Conservation (phyloP, 2,797 vertebrate species). For the Anguilla marmorata region DNA sequence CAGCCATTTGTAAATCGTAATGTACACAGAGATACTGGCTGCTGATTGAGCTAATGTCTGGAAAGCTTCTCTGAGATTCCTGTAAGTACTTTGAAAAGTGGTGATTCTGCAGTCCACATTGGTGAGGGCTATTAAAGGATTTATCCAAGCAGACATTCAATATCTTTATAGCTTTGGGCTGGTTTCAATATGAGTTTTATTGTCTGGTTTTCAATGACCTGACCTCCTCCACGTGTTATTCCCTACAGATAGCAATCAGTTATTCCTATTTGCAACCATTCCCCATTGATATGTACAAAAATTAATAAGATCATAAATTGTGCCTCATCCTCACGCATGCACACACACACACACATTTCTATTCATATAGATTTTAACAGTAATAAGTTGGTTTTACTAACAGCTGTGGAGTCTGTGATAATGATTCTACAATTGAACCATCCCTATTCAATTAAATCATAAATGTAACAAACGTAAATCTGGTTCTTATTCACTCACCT, state of each 20-base stretch:
- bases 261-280: constrained; percentile 40
- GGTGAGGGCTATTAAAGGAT: constrained; percentile 8
- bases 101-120: constrained; percentile 13
- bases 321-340: too few relatives aligned
- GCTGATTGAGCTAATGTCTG: constrained; percentile 23
- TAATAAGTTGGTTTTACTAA: background rate
- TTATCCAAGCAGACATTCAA: constrained; percentile 30
- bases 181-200: constrained; percentile 37
- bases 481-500: too few relatives aligned
- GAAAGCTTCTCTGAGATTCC: constrained; percentile 25
- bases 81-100: constrained; percentile 34
- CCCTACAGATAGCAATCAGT: constrained; percentile 34
- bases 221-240: background rate
- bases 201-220: constrained; percentile 27
- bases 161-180: constrained; percentile 26
- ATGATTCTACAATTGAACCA: background rate
- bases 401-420: background rate
- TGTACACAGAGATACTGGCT: background rate
- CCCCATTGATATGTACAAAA: constrained; percentile 18
- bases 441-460: too few relatives aligned
- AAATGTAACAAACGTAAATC: background rate
- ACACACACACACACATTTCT: background rate
- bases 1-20: constrained; percentile 4
- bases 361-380: background rate
- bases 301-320: too few relatives aligned